phyloP scores from a whole-genome alignment of 2,797 vertebrate species.

The Limosa lapponica region DNA sequence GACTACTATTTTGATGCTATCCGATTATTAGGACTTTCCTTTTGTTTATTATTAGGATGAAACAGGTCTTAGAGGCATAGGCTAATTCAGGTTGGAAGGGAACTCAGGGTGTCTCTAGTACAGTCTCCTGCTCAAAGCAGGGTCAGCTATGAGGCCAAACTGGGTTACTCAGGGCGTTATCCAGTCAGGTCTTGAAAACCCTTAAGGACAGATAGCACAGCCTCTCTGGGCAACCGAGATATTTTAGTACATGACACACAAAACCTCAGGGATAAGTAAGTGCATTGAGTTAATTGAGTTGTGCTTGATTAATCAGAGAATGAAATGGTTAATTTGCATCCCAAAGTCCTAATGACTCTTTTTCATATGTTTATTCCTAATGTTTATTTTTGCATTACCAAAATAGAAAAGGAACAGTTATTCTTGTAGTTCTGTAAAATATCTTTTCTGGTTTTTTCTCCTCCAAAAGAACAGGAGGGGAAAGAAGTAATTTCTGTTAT shows the following conservation, averaged over 20 bases:
- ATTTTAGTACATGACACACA: not conserved
- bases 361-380: not conserved
- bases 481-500: not conserved
- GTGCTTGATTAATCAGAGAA: not conserved
- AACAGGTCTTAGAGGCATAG: not conserved
- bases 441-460: not conserved
- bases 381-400: not conserved
- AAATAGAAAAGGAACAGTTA: conserved; percentile 43
- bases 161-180: not conserved
- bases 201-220: not conserved
- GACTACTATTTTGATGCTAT: not conserved
- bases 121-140: not conserved
- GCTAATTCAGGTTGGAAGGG: not conserved
- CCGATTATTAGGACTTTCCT: not conserved
- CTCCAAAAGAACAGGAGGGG: not conserved
- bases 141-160: not conserved
- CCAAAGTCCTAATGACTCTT: not conserved
- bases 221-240: accelerated
- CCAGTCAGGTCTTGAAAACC: not conserved
- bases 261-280: not conserved
- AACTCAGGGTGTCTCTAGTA: not conserved
- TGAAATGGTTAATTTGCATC: conserved; percentile 8
- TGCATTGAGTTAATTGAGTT: not conserved
- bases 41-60: not conserved
- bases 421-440: not conserved